phyloP scores from a whole-genome alignment of 2,888 invertebrate genomes.

The Anoplius nigerrimus region DNA sequence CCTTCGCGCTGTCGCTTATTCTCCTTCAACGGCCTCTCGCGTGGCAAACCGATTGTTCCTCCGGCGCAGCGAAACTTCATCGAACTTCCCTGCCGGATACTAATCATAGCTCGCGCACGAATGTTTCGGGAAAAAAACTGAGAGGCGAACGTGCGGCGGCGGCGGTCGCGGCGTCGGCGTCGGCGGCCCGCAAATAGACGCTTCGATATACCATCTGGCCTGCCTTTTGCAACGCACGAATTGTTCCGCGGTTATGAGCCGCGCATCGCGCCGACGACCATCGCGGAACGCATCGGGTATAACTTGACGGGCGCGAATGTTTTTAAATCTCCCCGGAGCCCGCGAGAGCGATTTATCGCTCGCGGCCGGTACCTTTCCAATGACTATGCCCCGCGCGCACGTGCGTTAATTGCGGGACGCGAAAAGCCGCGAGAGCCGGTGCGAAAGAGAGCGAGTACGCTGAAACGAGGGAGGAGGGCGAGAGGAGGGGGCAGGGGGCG shows the following conservation, averaged over 20 bases:
- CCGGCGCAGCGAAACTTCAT: no score
- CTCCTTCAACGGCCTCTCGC: no score
- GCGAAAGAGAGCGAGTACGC: no score
- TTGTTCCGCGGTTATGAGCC: constrained; percentile 23
- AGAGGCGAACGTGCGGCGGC: no score
- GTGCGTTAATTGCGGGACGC: constrained; percentile 57
- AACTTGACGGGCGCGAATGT: constrained; percentile 50
- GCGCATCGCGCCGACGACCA: constrained; percentile 18
- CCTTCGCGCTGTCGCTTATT: no score
- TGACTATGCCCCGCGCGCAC: constrained; percentile 39
- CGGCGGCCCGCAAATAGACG: constrained; percentile 37
- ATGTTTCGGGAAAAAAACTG: no score
- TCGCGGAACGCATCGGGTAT: constrained; percentile 31
- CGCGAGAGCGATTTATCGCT: constrained; percentile 51
- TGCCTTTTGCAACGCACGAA: constrained; percentile 28
- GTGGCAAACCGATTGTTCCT: no score
- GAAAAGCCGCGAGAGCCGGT: constrained; percentile 44
- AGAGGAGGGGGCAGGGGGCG: background rate
- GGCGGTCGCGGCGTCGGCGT: constrained; percentile 16
- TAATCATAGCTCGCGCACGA: no score
- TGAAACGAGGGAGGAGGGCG: no score
- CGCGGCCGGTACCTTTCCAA: constrained; percentile 44
- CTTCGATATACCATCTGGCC: constrained; percentile 40
- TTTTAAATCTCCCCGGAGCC: constrained; percentile 57
- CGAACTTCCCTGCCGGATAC: no score